A percentile compares a stretch with the other conserved stretches of the same genome.
phyloP scores from a whole-genome alignment of 2,797 vertebrate species.

The Clarias fuscus region DNA sequence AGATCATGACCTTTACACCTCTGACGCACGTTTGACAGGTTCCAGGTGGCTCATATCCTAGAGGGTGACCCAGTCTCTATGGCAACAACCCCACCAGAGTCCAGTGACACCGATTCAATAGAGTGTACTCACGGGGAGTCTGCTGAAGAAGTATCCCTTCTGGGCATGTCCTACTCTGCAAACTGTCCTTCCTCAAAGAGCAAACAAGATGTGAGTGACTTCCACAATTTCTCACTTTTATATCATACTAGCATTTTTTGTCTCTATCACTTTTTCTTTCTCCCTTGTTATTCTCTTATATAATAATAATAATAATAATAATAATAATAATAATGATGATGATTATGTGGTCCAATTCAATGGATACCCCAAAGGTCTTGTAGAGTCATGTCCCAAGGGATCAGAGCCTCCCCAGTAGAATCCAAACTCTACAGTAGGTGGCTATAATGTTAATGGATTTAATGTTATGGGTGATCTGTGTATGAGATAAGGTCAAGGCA shows the following conservation, averaged over 20 bases:
- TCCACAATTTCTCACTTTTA: conserved; percentile 2
- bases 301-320: too few relatives aligned
- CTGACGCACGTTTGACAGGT: conserved; percentile 70
- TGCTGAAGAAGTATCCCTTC: conserved; percentile 69
- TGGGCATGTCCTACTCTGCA: conserved; percentile 67
- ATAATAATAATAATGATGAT: too few relatives aligned
- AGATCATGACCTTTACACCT: neutral
- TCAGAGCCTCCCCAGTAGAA: too few relatives aligned
- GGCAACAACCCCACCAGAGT: conserved; percentile 71
- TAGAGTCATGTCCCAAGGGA: too few relatives aligned
- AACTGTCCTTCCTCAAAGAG: conserved; percentile 60
- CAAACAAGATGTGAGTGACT: conserved; percentile 74
- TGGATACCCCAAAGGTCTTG: too few relatives aligned
- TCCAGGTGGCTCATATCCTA: conserved; percentile 91
- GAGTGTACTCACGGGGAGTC: conserved; percentile 57
- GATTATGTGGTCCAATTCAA: too few relatives aligned
- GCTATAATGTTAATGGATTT: too few relatives aligned
- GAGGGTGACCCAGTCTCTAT: conserved; percentile 75
- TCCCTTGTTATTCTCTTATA: neutral
- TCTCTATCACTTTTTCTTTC: neutral
- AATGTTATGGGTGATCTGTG: too few relatives aligned
- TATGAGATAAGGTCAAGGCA: too few relatives aligned
- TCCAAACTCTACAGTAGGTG: too few relatives aligned
- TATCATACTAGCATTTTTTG: neutral
- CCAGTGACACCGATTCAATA: conserved; percentile 59